A percentile compares a stretch with the other conserved stretches of the same genome.
Conservation (phyloP, 1,140 invertebrate genomes). For the Drosophila tropicalis region DNA sequence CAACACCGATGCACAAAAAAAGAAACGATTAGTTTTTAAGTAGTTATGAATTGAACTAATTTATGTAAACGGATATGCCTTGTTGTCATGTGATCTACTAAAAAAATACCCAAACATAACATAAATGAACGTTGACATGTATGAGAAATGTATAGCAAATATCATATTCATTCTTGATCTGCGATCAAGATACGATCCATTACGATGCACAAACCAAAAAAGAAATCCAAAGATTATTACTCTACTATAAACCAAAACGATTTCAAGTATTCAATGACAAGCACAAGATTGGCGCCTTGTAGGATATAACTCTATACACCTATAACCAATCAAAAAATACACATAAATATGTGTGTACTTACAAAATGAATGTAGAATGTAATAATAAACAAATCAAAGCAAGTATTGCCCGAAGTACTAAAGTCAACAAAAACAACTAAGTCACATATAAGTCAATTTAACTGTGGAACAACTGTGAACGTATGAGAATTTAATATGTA, state of each 20-base stretch:
- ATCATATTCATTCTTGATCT: background rate
- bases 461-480: slow-evolving; percentile 44
- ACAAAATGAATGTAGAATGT: background rate
- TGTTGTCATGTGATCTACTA: slow-evolving; percentile 58
- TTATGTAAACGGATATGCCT: slow-evolving; percentile 32
- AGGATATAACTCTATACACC: background rate
- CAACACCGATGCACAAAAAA: background rate
- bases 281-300: background rate
- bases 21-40: slow-evolving; percentile 39
- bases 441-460: slow-evolving; percentile 41
- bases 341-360: background rate
- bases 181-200: background rate
- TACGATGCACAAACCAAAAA: background rate
- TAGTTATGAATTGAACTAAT: slow-evolving; percentile 33
- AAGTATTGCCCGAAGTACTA: background rate
- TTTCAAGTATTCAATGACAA: slow-evolving; percentile 13
- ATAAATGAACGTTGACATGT: background rate
- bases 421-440: slow-evolving; percentile 12
- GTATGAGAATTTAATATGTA: slow-evolving; percentile 50
- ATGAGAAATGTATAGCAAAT: slow-evolving; percentile 34
- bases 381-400: background rate
- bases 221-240: background rate
- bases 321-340: background rate
- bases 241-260: background rate
- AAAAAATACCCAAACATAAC: slow-evolving; percentile 27